Conservation (phyloP, 2,888 invertebrate species). For the Drosophila merina region DNA sequence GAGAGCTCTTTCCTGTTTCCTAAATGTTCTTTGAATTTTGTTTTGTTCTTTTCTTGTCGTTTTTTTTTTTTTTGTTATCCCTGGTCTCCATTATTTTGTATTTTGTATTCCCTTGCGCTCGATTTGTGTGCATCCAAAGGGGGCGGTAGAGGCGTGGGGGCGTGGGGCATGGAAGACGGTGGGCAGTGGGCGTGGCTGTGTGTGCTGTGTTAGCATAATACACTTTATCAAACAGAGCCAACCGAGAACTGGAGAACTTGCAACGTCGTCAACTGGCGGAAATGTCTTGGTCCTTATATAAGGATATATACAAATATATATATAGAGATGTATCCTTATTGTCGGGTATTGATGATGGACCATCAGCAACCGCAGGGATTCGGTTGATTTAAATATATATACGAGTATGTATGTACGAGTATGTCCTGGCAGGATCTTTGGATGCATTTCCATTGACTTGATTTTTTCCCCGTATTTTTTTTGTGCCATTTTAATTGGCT, state of each 20-base stretch:
- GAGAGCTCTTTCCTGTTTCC: not conserved
- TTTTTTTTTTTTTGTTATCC: constrained; percentile 6
- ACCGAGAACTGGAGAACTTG: constrained; percentile 3
- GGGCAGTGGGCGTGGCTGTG: not conserved
- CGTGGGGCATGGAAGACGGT: not conserved
- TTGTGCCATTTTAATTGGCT: constrained; percentile 61
- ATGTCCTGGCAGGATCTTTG: constrained; percentile 12
- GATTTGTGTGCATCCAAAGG: constrained; percentile 40
- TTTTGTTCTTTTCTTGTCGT: not conserved
- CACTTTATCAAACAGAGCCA: constrained; percentile 50
- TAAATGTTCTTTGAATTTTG: not conserved
- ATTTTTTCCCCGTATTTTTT: constrained; percentile 4
- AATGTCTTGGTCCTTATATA: constrained; percentile 42
- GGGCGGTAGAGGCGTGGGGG: not conserved
- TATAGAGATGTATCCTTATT: not conserved
- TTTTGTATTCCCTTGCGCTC: constrained; percentile 61
- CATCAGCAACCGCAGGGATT: constrained; percentile 14
- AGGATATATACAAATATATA: not conserved
- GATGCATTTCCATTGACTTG: constrained; percentile 22
- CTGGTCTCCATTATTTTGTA: constrained; percentile 59
- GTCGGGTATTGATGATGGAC: constrained; percentile 31
- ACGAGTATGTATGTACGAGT: not conserved
- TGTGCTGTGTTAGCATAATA: constrained; percentile 53
- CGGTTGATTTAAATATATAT: constrained; percentile 36
- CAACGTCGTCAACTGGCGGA: constrained; percentile 48